Base-by-base conservation (phyloP, 2,797 vertebrate species). In the Gastrophryne carolinensis region DNA sequence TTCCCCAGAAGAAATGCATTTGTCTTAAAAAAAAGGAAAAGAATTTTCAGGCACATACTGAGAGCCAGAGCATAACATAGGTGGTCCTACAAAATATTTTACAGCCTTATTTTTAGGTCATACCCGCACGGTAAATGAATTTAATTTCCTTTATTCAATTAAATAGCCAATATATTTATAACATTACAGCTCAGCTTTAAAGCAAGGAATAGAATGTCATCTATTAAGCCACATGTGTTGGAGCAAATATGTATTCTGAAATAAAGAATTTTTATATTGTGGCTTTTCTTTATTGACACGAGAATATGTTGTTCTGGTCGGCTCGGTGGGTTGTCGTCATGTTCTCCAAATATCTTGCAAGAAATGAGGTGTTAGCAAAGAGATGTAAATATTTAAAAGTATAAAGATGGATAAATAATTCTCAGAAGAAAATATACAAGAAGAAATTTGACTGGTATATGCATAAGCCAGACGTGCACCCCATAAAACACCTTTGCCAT, bases 161-260 rank as follows among this genome's bases (percentile, higher is more conserved):
- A 89, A 89, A 87, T 87, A 87, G 84, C 84, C 86, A 87, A 86
- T 89, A 89, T n/a, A n/a, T n/a, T n/a, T n/a, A n/a, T n/a, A 87
- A 84, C 89, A 85, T 79, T 84, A 81, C 83, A 82, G 80, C 80
- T 80, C 60, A 30, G 83, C 79, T 80, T 86, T 85, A 87, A 88
- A 86, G 82, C 80, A 87, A 85, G 78, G 82, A 87, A 86, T 75
- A 81, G 84, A 84, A 86, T 87, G 82, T 80, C 84, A 88, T 89
- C 76, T 85, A 82, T 85, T 89, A 87, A 89, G 44, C 84, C 81
- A 88, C 79, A 88, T 74, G 82, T 80, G 81, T 80, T 66, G 27
- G 58, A 89, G 81, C 82, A 86, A 86, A 83, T 86, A 87, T 86
- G 84, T 80, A 86, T 85, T 86, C 24, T 0, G 83, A 49, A 13